Conservation (phyloP, 2,113 vertebrate species). For the Cyanoderma ruficeps region DNA sequence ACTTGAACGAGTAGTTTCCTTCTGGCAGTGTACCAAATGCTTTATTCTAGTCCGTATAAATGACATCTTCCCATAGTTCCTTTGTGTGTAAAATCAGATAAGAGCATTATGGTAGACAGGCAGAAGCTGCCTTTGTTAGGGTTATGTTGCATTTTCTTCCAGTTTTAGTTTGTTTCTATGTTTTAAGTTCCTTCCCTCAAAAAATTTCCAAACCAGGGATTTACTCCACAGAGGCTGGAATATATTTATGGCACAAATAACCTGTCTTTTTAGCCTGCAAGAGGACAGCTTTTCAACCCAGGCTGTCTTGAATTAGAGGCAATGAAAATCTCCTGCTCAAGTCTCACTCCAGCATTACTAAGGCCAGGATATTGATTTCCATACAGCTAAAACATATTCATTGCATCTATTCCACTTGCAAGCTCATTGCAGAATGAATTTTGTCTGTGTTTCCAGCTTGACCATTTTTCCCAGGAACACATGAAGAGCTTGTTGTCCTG, state of each 20-base stretch:
- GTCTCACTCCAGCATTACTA: neutral
- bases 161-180: neutral
- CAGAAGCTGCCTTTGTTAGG: conserved; percentile 39
- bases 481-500: neutral
- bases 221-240: neutral
- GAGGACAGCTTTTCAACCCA: neutral
- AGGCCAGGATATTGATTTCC: neutral
- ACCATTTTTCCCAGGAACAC: neutral
- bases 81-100: conserved; percentile 58
- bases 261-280: neutral
- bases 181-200: neutral
- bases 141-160: neutral
- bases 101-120: neutral
- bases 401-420: neutral
- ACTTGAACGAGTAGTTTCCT: conserved; percentile 54
- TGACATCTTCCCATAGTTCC: conserved; percentile 49
- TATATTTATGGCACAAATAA: neutral
- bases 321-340: neutral
- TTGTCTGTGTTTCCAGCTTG: neutral
- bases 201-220: neutral
- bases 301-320: neutral
- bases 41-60: conserved; percentile 42
- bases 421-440: neutral
- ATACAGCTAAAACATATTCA: neutral
- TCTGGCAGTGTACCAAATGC: conserved; percentile 44